These are phyloP conservation scores for Patella caerulea DNA, from an alignment of 2,888 invertebrate genomes.

Conservation along the genomic window DNA sequence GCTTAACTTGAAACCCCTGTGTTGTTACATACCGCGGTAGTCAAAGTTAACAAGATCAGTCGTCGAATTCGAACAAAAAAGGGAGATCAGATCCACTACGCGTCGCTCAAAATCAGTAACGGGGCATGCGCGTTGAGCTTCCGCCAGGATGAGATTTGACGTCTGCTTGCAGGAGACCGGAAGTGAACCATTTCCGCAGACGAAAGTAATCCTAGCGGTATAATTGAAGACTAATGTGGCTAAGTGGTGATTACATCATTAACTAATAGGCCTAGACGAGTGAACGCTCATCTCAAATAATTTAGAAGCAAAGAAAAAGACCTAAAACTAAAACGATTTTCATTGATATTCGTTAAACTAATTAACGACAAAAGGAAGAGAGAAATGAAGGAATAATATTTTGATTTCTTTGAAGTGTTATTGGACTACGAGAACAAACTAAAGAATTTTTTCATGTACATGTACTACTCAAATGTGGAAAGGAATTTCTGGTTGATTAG, in stretches of 20 bases:
- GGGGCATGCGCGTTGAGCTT: background rate
- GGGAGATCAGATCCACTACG: no score
- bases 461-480: no score
- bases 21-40: conserved; percentile 19
- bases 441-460: no score
- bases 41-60: conserved; percentile 18
- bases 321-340: background rate
- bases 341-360: conserved; percentile 3
- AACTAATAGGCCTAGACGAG: no score
- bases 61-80: conserved; percentile 6
- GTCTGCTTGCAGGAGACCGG: conserved; percentile 1
- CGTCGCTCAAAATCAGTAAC: no score
- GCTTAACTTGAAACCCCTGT: background rate
- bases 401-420: background rate
- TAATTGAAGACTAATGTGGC: background rate
- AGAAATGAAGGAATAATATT: background rate
- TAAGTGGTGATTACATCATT: background rate
- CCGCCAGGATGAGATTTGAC: background rate
- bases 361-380: background rate
- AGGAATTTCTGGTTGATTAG: no score
- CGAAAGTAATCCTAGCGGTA: background rate
- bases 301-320: no score
- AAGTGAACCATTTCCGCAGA: background rate
- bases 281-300: no score
- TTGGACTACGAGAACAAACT: background rate